Percentiles rank a stretch among this genome's conserved stretches.
These are phyloP conservation scores for Aricia artaxerxes DNA, from an alignment of 2,888 invertebrate genomes.

Conservation along the genomic window DNA sequence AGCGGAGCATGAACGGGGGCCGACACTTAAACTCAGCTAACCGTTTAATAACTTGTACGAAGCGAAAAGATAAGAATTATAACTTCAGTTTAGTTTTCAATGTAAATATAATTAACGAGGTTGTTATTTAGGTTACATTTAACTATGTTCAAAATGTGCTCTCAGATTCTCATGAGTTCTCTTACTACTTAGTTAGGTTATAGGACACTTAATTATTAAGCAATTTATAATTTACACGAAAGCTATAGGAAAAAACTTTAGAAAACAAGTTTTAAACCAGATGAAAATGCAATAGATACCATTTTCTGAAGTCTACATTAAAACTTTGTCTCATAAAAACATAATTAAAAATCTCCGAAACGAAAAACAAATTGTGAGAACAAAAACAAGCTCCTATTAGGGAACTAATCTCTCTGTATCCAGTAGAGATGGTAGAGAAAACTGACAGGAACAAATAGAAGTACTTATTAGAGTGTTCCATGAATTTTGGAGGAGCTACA, in stretches of 20 bases:
- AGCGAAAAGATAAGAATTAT: neutral
- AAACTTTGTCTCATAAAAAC: neutral
- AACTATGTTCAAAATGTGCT: too few species aligned
- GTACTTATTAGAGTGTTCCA: conserved; percentile 43
- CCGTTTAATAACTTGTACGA: neutral
- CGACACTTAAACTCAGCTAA: neutral
- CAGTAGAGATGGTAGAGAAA: conserved; percentile 12
- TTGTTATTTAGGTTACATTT: neutral
- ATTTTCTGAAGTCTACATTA: neutral
- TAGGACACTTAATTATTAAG: too few species aligned
- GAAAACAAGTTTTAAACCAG: neutral
- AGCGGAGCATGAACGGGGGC: neutral
- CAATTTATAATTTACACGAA: too few species aligned
- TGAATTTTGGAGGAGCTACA: conserved; percentile 46
- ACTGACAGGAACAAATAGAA: conserved; percentile 26
- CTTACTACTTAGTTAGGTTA: too few species aligned
- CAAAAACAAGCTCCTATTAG: neutral
- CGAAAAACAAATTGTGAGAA: neutral
- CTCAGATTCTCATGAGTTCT: too few species aligned
- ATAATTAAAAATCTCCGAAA: neutral
- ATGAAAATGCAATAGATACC: neutral
- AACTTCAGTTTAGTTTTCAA: neutral
- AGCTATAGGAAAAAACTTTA: neutral
- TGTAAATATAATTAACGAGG: neutral
- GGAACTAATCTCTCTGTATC: neutral